These are phyloP conservation scores for Agrypnus murinus DNA, from an alignment of 2,888 invertebrate species.

Conservation along the genomic window DNA sequence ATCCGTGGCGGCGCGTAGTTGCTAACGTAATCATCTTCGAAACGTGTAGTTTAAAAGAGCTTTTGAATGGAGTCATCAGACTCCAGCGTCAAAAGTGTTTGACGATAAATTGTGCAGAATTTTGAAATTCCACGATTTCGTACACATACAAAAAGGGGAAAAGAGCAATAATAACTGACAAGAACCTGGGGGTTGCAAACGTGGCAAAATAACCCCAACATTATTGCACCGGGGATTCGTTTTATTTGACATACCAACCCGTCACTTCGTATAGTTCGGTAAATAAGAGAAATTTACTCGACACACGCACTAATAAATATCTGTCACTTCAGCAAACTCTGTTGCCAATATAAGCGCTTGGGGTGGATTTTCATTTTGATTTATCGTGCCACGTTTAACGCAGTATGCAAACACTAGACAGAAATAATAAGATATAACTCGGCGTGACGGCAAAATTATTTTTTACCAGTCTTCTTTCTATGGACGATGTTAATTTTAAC, in stretches of 20 bases:
- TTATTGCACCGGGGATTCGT: conserved; percentile 54
- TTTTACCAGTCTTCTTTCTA: conserved; percentile 25
- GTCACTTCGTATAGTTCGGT: conserved; percentile 54
- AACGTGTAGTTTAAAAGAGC: no score
- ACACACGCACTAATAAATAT: conserved; percentile 55
- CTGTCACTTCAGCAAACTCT: conserved; percentile 53
- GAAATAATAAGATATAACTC: conserved; percentile 37
- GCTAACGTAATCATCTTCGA: no score
- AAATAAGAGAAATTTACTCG: conserved; percentile 55
- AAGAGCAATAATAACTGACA: conserved; percentile 50
- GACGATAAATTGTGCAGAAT: neutral
- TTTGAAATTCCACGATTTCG: conserved; percentile 5
- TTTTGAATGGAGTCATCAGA: no score
- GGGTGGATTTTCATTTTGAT: conserved; percentile 54
- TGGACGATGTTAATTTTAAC: conserved; percentile 19
- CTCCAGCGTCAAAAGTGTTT: no score
- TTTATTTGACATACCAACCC: conserved; percentile 54
- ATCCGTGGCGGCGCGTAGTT: conserved; percentile 7
- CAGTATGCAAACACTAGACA: conserved; percentile 42
- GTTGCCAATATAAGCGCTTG: conserved; percentile 52
- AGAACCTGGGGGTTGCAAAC: conserved; percentile 46
- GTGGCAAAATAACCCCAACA: conserved; percentile 50
- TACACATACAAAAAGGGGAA: conserved; percentile 34
- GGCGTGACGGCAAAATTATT: neutral
- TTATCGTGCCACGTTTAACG: conserved; percentile 50